phyloP scores from a whole-genome alignment of 2,888 invertebrate genomes.

The Dioctria rufipes region DNA sequence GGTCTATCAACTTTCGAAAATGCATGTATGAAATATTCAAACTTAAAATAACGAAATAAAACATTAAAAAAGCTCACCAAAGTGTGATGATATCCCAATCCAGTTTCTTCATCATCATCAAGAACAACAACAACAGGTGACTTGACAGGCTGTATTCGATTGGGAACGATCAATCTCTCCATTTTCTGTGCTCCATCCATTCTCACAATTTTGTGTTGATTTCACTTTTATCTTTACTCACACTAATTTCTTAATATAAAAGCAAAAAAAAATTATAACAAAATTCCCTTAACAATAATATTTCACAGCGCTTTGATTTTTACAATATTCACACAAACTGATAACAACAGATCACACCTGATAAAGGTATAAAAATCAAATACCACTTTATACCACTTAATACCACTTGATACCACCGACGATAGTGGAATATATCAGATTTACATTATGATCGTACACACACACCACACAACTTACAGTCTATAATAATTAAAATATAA shows the following conservation, averaged over 20 bases:
- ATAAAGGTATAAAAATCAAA: conserved; percentile 23
- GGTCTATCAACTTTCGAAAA: background rate
- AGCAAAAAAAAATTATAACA: conserved; percentile 1
- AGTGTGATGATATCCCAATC: conserved; percentile 60
- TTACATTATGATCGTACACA: background rate
- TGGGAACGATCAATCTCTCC: conserved; percentile 51
- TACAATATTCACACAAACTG: conserved; percentile 5
- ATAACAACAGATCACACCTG: conserved; percentile 24
- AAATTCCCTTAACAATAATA: background rate
- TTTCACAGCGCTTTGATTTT: conserved; percentile 38
- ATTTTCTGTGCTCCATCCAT: conserved; percentile 41
- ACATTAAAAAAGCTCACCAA: conserved; percentile 57
- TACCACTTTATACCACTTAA: conserved; percentile 7
- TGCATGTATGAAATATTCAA: background rate
- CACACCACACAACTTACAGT: background rate
- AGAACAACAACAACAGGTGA: conserved; percentile 43
- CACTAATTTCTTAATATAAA: background rate
- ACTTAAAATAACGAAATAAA: background rate
- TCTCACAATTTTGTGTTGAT: background rate
- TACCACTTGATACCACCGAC: conserved; percentile 13
- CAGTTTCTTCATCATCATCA: conserved; percentile 57
- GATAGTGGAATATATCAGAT: background rate
- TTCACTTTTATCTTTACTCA: too few relatives aligned
- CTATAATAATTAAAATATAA: background rate
- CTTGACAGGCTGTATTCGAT: conserved; percentile 53